Evolutionary conservation across 2,113 vertebrate genomes (phyloP).

Genomic region (Ictalurus punctatus): DNA sequence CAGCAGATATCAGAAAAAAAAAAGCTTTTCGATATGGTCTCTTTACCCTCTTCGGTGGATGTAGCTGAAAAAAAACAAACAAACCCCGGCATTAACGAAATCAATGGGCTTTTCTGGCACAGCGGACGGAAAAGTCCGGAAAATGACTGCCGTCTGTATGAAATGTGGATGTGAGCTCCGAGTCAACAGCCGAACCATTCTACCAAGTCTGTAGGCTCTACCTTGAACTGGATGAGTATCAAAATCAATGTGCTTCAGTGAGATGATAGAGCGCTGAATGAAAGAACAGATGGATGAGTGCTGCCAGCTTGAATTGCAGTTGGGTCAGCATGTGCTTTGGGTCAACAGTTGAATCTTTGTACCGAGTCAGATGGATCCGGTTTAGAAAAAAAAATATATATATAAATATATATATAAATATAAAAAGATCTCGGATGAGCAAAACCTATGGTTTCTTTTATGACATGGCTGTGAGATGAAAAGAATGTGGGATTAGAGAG

Average conservation of each 20-base stretch:
- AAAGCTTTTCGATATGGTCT: not conserved
- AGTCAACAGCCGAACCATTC: slow-evolving; percentile 25
- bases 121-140: not conserved
- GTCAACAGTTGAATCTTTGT: slow-evolving; percentile 29
- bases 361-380: not conserved
- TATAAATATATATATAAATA: not conserved
- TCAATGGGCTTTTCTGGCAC: not conserved
- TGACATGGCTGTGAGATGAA: not conserved
- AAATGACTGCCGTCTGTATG: slow-evolving; percentile 3
- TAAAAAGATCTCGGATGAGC: not conserved
- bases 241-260: slow-evolving; percentile 26
- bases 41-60: not conserved
- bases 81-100: not conserved
- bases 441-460: not conserved
- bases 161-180: not conserved
- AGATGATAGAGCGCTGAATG: slow-evolving; percentile 21
- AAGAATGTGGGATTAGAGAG: not conserved
- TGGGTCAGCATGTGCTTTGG: slow-evolving; percentile 27
- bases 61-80: not conserved
- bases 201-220: not conserved
- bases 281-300: slow-evolving; percentile 16
- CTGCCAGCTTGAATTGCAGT: slow-evolving; percentile 10
- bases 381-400: not conserved
- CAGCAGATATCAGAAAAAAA: not conserved
- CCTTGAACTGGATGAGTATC: slow-evolving; percentile 16